Percentiles rank a stretch among this genome's conserved stretches.
These are phyloP conservation scores for Steinernema carpocapsae DNA, from an alignment of 2,888 invertebrate genomes.

Conservation along the genomic window DNA sequence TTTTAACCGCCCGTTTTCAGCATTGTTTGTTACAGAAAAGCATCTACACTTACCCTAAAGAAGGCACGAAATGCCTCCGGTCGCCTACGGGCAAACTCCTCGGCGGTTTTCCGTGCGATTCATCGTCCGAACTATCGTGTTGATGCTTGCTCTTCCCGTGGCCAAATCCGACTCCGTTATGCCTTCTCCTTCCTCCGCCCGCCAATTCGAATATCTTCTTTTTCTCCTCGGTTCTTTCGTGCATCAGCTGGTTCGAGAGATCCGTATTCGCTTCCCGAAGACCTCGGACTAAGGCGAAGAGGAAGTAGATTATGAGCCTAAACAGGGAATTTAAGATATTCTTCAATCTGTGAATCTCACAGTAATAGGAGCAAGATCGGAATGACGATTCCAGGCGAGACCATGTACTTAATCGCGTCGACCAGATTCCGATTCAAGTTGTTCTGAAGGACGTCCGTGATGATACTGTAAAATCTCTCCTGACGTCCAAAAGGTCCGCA, in stretches of 20 bases:
- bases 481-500: slow-evolving; percentile 83
- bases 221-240: slow-evolving; percentile 87
- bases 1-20: not conserved
- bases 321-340: slow-evolving; percentile 32
- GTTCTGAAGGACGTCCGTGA: slow-evolving; percentile 61
- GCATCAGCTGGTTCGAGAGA: slow-evolving; percentile 74
- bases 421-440: slow-evolving; percentile 60
- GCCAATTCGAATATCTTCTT: slow-evolving; percentile 90
- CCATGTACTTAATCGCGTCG: slow-evolving; percentile 78
- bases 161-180: slow-evolving; percentile 42
- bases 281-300: slow-evolving; percentile 86
- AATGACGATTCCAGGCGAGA: slow-evolving; percentile 91
- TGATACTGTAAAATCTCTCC: slow-evolving; percentile 64
- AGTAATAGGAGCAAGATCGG: slow-evolving; percentile 78
- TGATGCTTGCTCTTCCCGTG: slow-evolving; percentile 3
- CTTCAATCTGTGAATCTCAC: slow-evolving; percentile 41
- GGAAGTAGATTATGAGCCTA: slow-evolving; percentile 87
- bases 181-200: slow-evolving; percentile 70
- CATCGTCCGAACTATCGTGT: slow-evolving; percentile 31
- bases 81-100: not conserved
- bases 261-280: slow-evolving; percentile 92
- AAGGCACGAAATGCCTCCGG: slow-evolving; percentile 15
- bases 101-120: slow-evolving; percentile 3
- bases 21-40: not conserved
- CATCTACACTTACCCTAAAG: slow-evolving; percentile 19